These are phyloP conservation scores for Sciurus carolinensis DNA, from an alignment of 2,797 vertebrate species.

Conservation along the genomic window DNA sequence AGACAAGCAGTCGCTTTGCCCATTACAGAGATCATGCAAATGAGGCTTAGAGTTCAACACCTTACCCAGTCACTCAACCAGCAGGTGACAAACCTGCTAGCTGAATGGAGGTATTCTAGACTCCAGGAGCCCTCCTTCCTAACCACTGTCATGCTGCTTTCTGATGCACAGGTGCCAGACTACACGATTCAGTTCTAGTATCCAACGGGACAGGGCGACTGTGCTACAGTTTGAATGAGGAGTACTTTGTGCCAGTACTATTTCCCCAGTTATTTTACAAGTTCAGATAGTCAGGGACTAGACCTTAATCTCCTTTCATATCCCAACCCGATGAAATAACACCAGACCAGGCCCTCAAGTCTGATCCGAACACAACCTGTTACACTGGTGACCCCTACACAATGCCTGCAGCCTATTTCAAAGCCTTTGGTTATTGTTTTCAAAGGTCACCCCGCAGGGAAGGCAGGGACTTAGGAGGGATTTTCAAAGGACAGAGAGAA, in stretches of 20 bases:
- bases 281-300: not conserved
- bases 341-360: accelerated
- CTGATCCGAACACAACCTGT: not conserved
- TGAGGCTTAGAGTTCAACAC: not conserved
- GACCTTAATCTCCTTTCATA: not conserved
- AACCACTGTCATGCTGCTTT: accelerated
- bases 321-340: not conserved
- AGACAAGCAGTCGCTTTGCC: not conserved
- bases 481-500: not conserved
- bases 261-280: not conserved
- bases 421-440: not conserved
- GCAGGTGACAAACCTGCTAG: not conserved
- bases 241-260: no score
- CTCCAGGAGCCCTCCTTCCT: no score
- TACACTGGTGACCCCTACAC: no score
- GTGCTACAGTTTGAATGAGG: not conserved
- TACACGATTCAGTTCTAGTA: not conserved
- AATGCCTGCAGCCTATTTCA: not conserved
- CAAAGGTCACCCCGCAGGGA: constrained; percentile 18
- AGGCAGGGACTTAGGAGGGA: not conserved
- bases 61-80: not conserved
- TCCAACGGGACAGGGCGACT: not conserved
- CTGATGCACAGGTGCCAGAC: accelerated
- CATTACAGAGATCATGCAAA: not conserved
- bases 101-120: not conserved